These are phyloP conservation scores for Macropus fuliginosus DNA, from an alignment of 2,797 vertebrate species.

Conservation along the genomic window DNA sequence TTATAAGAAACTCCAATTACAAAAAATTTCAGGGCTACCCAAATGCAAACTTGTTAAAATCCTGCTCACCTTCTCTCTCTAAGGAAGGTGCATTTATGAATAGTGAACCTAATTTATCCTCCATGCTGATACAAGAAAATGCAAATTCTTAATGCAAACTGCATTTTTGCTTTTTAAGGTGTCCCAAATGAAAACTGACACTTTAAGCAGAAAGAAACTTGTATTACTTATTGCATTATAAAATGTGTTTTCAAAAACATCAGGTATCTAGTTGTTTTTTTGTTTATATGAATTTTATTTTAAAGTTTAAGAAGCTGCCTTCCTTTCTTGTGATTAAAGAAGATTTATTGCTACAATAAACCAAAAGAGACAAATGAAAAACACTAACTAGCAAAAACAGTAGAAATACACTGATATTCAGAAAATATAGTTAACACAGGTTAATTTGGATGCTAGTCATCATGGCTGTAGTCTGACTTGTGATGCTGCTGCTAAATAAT, in stretches of 20 bases:
- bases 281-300: conserved; percentile 64
- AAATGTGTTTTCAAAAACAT: conserved; percentile 78
- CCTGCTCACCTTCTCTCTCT: background rate
- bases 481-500: background rate
- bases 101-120: background rate
- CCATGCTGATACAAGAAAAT: background rate
- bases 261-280: conserved; percentile 45
- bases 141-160: background rate
- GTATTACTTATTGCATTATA: conserved; percentile 79
- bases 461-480: background rate
- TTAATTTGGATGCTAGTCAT: conserved; percentile 4
- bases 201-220: conserved; percentile 22
- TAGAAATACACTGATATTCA: conserved; percentile 39
- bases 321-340: conserved; percentile 70
- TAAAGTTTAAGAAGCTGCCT: conserved; percentile 61
- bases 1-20: background rate
- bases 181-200: conserved; percentile 35
- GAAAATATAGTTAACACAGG: background rate
- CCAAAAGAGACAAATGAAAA: background rate
- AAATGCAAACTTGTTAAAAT: background rate
- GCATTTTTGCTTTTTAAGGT: conserved; percentile 53
- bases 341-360: conserved; percentile 42
- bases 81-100: background rate
- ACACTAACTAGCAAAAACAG: conserved; percentile 10
- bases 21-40: background rate